These are phyloP conservation scores for Coilia nasus DNA, from an alignment of 2,797 vertebrate species.

Conservation along the genomic window DNA sequence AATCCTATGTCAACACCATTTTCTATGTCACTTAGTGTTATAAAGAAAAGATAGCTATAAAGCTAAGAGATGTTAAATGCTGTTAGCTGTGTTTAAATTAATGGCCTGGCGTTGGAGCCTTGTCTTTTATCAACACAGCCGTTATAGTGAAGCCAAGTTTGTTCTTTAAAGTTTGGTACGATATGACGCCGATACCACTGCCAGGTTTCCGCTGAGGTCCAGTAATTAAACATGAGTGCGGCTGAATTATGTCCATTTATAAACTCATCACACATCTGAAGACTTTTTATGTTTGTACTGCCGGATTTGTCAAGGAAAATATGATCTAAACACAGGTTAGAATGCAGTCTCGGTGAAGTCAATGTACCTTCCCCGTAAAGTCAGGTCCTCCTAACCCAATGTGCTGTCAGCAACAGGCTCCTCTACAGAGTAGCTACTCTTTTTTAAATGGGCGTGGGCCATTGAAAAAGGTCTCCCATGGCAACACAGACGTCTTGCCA, in stretches of 20 bases:
- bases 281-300: neutral
- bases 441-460: constrained; percentile 30
- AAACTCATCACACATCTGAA: neutral
- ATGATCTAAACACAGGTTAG: neutral
- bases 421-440: neutral
- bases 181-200: neutral
- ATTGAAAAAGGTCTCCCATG: constrained; percentile 32
- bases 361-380: constrained; percentile 3
- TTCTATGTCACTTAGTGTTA: too few species aligned
- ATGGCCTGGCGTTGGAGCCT: neutral
- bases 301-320: neutral
- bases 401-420: neutral
- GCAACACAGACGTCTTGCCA: constrained; percentile 55
- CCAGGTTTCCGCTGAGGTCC: constrained; percentile 16
- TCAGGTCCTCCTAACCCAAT: neutral
- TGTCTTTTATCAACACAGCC: neutral
- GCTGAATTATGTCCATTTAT: neutral
- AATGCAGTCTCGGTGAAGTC: constrained; percentile 1
- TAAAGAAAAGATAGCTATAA: too few species aligned
- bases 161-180: neutral
- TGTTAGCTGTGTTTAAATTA: neutral
- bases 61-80: neutral
- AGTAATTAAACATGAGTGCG: neutral
- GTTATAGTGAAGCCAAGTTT: neutral
- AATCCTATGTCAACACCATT: too few species aligned